These are phyloP conservation scores for Merluccius polli DNA, from an alignment of 2,797 vertebrate genomes.

Conservation along the genomic window DNA sequence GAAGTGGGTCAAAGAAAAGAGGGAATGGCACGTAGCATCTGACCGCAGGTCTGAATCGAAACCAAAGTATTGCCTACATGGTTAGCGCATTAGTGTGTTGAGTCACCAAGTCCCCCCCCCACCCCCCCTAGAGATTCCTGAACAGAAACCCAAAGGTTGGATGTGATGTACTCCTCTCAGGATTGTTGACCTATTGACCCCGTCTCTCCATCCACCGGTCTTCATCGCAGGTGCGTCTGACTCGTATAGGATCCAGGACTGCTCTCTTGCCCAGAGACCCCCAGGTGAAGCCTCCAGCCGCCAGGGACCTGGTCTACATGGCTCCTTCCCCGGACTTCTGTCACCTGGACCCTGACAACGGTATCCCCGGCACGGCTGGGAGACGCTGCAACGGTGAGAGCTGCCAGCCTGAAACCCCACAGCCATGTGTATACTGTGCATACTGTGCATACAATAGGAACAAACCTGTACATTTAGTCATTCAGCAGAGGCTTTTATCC, in stretches of 20 bases:
- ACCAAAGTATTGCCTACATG: no score
- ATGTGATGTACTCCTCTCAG: not conserved
- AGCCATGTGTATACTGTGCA: not conserved
- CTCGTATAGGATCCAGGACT: constrained; percentile 64
- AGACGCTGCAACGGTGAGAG: constrained; percentile 70
- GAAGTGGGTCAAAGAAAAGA: not conserved
- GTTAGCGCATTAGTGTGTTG: no score
- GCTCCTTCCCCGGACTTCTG: constrained; percentile 78
- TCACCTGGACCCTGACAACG: constrained; percentile 55
- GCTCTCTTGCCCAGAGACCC: constrained; percentile 76
- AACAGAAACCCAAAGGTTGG: not conserved
- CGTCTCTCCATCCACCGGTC: not conserved
- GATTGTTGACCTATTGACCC: not conserved
- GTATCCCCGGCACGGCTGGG: constrained; percentile 72
- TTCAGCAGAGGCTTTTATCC: not conserved
- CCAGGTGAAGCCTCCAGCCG: constrained; percentile 72
- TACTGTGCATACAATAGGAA: not conserved
- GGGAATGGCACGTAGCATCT: no score
- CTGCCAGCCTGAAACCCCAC: not conserved
- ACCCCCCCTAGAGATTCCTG: not conserved
- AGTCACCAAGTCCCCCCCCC: not conserved
- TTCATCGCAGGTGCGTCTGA: constrained; percentile 68
- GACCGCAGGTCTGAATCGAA: no score
- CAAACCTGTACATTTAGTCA: not conserved
- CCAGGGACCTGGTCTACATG: constrained; percentile 75